phyloP scores from a whole-genome alignment of 2,113 vertebrate genomes.

The Donacobius atricapilla region DNA sequence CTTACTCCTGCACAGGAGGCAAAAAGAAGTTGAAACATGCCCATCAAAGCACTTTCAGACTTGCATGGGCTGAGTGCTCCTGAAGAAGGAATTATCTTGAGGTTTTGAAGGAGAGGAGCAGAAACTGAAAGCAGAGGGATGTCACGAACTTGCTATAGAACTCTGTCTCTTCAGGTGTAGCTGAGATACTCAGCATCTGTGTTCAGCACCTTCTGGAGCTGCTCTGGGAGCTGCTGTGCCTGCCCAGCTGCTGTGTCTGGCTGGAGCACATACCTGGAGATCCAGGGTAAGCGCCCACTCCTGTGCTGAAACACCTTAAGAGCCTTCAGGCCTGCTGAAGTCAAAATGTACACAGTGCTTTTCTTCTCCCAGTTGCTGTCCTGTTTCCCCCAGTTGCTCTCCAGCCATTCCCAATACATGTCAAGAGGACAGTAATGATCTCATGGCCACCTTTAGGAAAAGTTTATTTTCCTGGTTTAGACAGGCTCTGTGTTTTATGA shows the following conservation, averaged over 20 bases:
- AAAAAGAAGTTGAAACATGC: background rate
- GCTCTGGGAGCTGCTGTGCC: fast-evolving
- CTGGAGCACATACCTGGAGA: fast-evolving
- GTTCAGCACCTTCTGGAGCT: background rate
- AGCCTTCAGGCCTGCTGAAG: background rate
- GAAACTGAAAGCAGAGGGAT: background rate
- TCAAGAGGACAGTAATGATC: background rate
- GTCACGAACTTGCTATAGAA: background rate
- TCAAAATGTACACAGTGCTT: fast-evolving
- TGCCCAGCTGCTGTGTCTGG: background rate
- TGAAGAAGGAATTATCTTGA: background rate
- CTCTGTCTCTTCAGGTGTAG: background rate
- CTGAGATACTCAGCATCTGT: background rate
- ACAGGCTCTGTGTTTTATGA: background rate
- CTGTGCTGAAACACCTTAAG: background rate
- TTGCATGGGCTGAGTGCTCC: background rate
- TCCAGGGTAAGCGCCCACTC: background rate
- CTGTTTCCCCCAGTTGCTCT: background rate
- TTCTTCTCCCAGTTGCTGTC: background rate
- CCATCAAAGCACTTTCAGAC: background rate
- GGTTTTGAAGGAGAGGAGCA: background rate
- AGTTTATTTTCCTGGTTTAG: background rate
- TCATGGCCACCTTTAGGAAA: background rate
- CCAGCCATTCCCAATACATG: fast-evolving
- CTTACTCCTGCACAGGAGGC: background rate